These are phyloP conservation scores for Seriola rivoliana DNA, from an alignment of 2,113 vertebrate species.

Conservation along the genomic window DNA sequence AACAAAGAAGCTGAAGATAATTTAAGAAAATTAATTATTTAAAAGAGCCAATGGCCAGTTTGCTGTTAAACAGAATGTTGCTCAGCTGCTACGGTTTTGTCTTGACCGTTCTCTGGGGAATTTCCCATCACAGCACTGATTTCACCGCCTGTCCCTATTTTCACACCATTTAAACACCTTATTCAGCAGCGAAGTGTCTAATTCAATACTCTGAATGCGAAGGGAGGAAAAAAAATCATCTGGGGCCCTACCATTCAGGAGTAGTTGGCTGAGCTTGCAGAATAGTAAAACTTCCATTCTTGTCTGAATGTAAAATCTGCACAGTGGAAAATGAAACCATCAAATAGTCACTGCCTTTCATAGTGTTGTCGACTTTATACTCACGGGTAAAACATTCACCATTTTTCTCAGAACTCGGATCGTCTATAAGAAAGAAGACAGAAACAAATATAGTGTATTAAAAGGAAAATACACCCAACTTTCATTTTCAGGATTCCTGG, in stretches of 20 bases:
- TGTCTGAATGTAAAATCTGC: constrained; percentile 13
- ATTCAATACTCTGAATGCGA: constrained; percentile 40
- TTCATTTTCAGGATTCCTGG: background rate
- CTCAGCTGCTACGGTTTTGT: constrained; percentile 31
- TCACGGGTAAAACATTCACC: constrained; percentile 89
- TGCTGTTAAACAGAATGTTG: background rate
- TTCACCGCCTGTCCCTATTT: constrained; percentile 44
- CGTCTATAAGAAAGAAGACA: constrained; percentile 83
- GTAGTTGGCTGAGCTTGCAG: constrained; percentile 4
- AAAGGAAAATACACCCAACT: background rate
- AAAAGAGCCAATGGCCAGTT: constrained; percentile 15
- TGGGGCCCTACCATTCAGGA: constrained; percentile 4
- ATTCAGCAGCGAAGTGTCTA: constrained; percentile 6
- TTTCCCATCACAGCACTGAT: constrained; percentile 20
- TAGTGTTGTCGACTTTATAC: constrained; percentile 62
- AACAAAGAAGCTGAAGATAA: constrained; percentile 2
- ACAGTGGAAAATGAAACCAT: background rate
- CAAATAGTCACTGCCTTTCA: background rate
- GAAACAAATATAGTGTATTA: background rate
- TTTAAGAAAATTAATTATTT: constrained; percentile 7
- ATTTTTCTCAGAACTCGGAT: constrained; percentile 92
- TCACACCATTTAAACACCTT: constrained; percentile 29
- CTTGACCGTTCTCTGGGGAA: constrained; percentile 23
- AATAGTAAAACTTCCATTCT: background rate
- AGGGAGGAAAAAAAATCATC: background rate